A percentile compares a stretch with the other conserved stretches of the same genome.
These are phyloP conservation scores for Stratiomys singularior DNA, from an alignment of 2,888 invertebrate species.

Conservation along the genomic window DNA sequence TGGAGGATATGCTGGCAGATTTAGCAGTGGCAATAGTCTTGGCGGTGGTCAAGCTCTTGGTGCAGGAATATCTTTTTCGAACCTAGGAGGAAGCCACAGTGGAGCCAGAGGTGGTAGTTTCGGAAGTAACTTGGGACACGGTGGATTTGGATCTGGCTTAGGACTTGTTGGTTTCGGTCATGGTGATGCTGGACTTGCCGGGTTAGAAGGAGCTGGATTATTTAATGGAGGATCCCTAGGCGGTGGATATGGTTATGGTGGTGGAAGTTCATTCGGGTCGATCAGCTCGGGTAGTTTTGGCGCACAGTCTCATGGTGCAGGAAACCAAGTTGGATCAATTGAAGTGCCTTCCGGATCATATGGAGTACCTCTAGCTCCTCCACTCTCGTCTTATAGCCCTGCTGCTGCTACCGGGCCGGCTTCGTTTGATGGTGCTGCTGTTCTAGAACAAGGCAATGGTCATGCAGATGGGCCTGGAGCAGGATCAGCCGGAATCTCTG, in stretches of 20 bases:
- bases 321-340: not conserved
- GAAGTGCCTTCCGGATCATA: constrained; percentile 53
- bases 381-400: constrained; percentile 32
- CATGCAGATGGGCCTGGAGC: constrained; percentile 51
- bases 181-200: constrained; percentile 42
- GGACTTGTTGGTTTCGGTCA: constrained; percentile 16
- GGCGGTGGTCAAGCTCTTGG: constrained; percentile 49
- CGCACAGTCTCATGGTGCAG: constrained; percentile 19
- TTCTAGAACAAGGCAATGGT: constrained; percentile 46
- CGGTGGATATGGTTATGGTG: constrained; percentile 14
- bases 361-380: constrained; percentile 51
- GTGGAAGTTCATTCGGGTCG: constrained; percentile 4
- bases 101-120: not conserved
- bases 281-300: not conserved
- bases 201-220: constrained; percentile 35
- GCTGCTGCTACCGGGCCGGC: constrained; percentile 48
- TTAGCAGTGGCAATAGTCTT: constrained; percentile 1
- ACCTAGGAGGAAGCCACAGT: not conserved
- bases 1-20: not conserved
- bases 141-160: not conserved
- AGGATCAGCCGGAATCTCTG: constrained; percentile 51
- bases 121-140: constrained; percentile 20
- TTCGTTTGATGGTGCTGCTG: constrained; percentile 44
- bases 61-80: not conserved
- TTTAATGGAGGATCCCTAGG: too few species aligned